Evolutionary conservation across 1,140 invertebrate species (phyloP).

Genomic region (Venturia canescens): DNA sequence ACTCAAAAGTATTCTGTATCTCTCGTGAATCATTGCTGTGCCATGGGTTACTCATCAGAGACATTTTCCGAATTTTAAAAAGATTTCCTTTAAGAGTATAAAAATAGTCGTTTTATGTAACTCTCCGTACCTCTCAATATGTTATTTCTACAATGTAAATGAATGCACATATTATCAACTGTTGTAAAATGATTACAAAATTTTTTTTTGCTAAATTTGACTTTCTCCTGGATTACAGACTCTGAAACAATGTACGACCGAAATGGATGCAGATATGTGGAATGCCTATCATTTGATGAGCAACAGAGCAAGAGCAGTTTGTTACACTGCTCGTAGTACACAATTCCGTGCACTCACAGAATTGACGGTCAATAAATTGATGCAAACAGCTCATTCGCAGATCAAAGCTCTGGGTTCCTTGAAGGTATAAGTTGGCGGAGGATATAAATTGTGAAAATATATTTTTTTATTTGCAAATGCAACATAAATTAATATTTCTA

Average conservation of each 20-base stretch:
- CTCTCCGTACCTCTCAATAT: no score
- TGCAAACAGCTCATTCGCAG: slow-evolving; percentile 77
- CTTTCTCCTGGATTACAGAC: slow-evolving; percentile 68
- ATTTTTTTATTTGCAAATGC: not conserved
- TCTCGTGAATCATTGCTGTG: no score
- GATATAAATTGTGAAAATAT: slow-evolving; percentile 12
- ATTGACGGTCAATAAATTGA: slow-evolving; percentile 82
- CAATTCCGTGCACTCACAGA: slow-evolving; percentile 84
- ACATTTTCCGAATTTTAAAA: no score
- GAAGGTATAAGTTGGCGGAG: slow-evolving; percentile 67
- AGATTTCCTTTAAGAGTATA: no score
- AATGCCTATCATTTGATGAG: slow-evolving; percentile 85
- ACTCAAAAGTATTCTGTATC: no score
- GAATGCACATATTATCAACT: no score
- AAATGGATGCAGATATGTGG: slow-evolving; percentile 84
- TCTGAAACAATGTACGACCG: slow-evolving; percentile 80
- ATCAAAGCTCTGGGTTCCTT: slow-evolving; percentile 67
- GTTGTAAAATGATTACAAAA: not conserved
- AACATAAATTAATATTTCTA: no score
- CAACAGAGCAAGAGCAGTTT: slow-evolving; percentile 83
- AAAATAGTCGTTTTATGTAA: no score
- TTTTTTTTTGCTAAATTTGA: slow-evolving; percentile 1
- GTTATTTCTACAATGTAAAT: no score
- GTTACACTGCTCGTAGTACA: slow-evolving; percentile 80
- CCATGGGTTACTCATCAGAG: no score